These are phyloP conservation scores for Griposia aprilina DNA, from an alignment of 2,888 invertebrate genomes.

Conservation along the genomic window DNA sequence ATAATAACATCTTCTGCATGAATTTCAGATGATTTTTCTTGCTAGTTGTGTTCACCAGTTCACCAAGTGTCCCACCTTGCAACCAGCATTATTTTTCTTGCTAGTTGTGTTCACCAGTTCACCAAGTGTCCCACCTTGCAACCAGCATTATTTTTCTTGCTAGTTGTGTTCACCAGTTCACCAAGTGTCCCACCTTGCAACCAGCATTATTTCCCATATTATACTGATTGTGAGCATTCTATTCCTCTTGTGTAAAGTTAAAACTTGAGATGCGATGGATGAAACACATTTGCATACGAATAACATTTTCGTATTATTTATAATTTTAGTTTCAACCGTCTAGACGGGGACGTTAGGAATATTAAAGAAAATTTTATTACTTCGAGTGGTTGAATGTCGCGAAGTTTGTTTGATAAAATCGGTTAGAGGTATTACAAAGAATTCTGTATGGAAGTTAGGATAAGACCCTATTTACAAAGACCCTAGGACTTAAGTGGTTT, in stretches of 20 bases:
- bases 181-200: constrained; percentile 26
- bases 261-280: constrained; percentile 51
- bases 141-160: neutral
- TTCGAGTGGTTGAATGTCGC: neutral
- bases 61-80: constrained; percentile 21
- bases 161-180: no score
- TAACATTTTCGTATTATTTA: constrained; percentile 45
- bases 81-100: constrained; percentile 11
- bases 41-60: no score
- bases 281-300: constrained; percentile 57
- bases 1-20: no score
- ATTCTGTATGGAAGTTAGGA: constrained; percentile 6
- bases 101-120: no score
- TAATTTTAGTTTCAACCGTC: constrained; percentile 58
- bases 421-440: neutral
- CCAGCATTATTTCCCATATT: constrained; percentile 11
- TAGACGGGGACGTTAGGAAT: constrained; percentile 45
- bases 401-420: constrained; percentile 11
- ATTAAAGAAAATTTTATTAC: constrained; percentile 46
- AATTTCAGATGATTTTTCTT: no score
- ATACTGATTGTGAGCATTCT: constrained; percentile 45
- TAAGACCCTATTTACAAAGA: neutral
- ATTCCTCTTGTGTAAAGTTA: constrained; percentile 55
- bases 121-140: constrained; percentile 26
- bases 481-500: no score